Percentiles rank a stretch among this genome's conserved stretches.
These are phyloP conservation scores for Chaetodon trifascialis DNA, from an alignment of 2,113 vertebrate genomes.

Conservation along the genomic window DNA sequence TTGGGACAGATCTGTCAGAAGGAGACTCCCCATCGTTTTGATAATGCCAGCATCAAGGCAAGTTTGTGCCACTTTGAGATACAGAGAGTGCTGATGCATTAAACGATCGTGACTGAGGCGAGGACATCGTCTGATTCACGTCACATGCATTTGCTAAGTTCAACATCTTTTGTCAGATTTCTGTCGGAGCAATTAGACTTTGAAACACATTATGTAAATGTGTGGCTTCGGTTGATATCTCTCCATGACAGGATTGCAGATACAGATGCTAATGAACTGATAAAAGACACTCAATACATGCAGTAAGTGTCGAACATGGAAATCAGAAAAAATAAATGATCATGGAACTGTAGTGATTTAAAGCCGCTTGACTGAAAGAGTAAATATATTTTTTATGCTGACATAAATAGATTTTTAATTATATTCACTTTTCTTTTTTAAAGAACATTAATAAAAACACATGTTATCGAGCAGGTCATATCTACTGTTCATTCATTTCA, in stretches of 20 bases:
- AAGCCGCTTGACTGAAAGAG: not conserved
- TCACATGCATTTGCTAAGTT: conserved; percentile 12
- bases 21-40: conserved; percentile 15
- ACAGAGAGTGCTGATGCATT: not conserved
- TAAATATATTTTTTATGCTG: not conserved
- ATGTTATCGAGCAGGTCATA: not conserved
- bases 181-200: not conserved
- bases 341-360: not conserved
- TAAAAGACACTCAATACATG: not conserved
- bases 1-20: conserved; percentile 29
- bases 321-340: not conserved
- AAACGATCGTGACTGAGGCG: not conserved
- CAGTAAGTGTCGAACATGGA: not conserved
- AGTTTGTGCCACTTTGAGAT: conserved; percentile 5
- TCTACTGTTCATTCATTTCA: not conserved
- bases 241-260: not conserved
- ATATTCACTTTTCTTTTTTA: not conserved
- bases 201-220: not conserved
- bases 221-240: not conserved
- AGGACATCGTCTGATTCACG: not conserved
- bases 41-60: conserved; percentile 38
- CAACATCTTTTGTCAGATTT: not conserved
- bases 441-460: too few species aligned
- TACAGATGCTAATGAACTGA: not conserved
- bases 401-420: not conserved